Base-by-base conservation (phyloP, 2,797 vertebrate genomes). In the Fundulus diaphanus region DNA sequence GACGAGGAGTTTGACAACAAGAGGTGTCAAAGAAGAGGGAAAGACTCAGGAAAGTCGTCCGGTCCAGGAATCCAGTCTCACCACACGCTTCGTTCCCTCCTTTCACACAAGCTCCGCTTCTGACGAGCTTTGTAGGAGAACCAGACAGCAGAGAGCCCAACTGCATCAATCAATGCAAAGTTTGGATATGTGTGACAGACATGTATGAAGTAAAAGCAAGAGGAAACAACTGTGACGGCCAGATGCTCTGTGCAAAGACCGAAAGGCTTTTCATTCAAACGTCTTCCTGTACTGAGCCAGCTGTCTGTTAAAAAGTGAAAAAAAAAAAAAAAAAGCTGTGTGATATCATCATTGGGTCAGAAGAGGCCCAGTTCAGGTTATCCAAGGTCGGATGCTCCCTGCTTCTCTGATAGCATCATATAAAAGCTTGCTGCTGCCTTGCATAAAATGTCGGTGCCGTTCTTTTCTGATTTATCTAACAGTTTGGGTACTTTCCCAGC, bases 1-100 rank as follows among this genome's bases (percentile, higher is more conserved):
- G 96, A 98, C n/a, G 92, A 93, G 69, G 96, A 97, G 84, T 97
- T 96, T 85, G 96, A 97, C 90, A 98, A 96, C 91, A 98, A 96
- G 92, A 95, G 2, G 96, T 35, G 92, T 67, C 1, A 95, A 78
- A 95, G 96, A 74, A 98, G 97, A 89, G 81, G 96, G 48, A 95
- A 93, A 96, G 95, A 74, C 22, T n/a, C 0, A 42, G n/a, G 37
- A 65, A 37, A 42, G 8, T 59, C 54, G 97, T 98, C 95, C 96
- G 97, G 97, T 97, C 96, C 91, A 0, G 9, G 61, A 80, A 51
- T 66, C 54, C 49, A 68, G 63, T 70, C 42, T 46, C 15, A 7
- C 48, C 5, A 12, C 56, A 63, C 68, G 31, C 70, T 49, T 24
- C 37, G 20, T n/a, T 42, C n/a, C 35, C 33, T 76, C 22, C 70